phyloP scores from a whole-genome alignment of 2,113 vertebrate genomes.

The Melozone crissalis region DNA sequence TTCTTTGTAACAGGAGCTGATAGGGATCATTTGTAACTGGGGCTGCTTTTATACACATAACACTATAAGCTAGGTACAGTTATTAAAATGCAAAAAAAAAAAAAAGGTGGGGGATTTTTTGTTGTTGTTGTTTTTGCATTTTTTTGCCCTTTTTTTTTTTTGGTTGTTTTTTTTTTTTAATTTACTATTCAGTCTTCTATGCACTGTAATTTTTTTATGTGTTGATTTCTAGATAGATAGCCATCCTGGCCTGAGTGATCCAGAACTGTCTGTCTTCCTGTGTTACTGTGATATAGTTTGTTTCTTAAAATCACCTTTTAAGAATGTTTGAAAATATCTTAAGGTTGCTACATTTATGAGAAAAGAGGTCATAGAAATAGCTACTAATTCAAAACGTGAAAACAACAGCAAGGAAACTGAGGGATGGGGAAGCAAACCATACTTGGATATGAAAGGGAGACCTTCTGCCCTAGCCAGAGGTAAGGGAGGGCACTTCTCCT shows the following conservation, averaged over 20 bases:
- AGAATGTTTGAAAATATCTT: neutral
- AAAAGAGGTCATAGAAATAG: neutral
- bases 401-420: neutral
- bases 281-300: neutral
- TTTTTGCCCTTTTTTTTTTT: neutral
- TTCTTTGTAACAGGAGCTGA: neutral
- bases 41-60: neutral
- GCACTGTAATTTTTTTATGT: neutral
- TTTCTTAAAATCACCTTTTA: neutral
- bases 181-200: neutral
- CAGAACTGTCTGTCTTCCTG: neutral
- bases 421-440: neutral
- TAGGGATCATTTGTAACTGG: conserved; percentile 11
- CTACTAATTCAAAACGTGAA: neutral
- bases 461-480: neutral
- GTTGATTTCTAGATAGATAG: neutral
- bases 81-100: neutral
- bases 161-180: too few species aligned
- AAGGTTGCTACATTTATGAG: neutral
- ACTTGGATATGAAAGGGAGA: neutral
- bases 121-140: accelerated
- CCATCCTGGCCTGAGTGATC: neutral
- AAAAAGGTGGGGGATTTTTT: neutral
- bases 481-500: neutral
- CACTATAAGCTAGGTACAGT: neutral